Percentiles rank a stretch among this genome's conserved stretches.
Evolutionary conservation across 2,888 invertebrate species (phyloP).

Genomic region (Drosophila ezoana): DNA sequence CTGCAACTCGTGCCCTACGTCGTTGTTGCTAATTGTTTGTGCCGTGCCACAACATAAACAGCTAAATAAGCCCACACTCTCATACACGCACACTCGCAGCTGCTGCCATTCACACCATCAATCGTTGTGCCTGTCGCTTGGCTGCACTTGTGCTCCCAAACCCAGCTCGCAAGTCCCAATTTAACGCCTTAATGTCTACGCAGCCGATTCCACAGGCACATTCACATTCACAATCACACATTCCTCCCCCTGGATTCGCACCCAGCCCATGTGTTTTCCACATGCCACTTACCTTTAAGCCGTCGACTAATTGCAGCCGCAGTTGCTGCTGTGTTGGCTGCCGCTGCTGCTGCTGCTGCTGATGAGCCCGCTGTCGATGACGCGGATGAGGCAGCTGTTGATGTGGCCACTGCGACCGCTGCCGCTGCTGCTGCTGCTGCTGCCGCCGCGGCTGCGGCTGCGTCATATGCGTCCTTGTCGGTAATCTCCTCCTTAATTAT

Average conservation of each 20-base stretch:
- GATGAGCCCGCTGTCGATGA: constrained; percentile 55
- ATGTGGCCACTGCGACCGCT: constrained; percentile 63
- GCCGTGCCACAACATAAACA: constrained; percentile 22
- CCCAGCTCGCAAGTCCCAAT: constrained; percentile 33
- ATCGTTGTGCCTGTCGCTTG: constrained; percentile 58
- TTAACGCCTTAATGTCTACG: constrained; percentile 51
- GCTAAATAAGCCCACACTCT: neutral
- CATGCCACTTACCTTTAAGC: constrained; percentile 69
- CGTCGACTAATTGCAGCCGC: constrained; percentile 75
- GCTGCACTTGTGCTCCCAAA: constrained; percentile 55
- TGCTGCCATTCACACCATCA: constrained; percentile 68
- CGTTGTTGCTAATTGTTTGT: constrained; percentile 12
- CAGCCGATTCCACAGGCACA: neutral
- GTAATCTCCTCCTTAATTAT: constrained; percentile 88
- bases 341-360: constrained; percentile 62
- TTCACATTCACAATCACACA: neutral
- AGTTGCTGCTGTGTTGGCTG: constrained; percentile 56
- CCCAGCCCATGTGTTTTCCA: constrained; percentile 15
- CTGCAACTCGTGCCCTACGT: neutral
- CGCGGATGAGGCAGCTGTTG: constrained; percentile 67
- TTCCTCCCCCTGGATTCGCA: neutral
- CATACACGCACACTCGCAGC: constrained; percentile 45
- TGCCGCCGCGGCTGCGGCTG: constrained; percentile 75
- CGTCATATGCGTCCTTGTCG: constrained; percentile 86
- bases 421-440: constrained; percentile 66